Evolutionary conservation across 2,797 vertebrate species (phyloP).

Genomic region (Helarctos malayanus): DNA sequence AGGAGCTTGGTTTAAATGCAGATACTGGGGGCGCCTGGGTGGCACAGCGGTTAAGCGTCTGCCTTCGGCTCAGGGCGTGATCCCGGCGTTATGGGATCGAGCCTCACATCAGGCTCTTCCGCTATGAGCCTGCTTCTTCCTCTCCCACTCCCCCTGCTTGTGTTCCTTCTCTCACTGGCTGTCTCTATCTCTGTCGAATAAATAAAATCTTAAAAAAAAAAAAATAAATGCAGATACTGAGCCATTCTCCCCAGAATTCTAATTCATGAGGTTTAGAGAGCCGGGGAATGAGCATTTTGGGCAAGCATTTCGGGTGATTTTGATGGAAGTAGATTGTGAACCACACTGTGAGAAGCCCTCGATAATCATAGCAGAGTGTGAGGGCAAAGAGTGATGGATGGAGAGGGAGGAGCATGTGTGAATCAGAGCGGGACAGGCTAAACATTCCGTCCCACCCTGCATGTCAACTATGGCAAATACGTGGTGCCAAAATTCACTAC

Average conservation of each 20-base stretch:
- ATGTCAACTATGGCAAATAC: neutral
- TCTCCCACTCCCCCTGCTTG: no score
- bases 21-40: neutral
- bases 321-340: neutral
- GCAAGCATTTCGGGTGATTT: neutral
- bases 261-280: neutral
- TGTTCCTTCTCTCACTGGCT: no score
- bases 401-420: neutral
- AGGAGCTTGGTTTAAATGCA: neutral
- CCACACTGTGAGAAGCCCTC: neutral
- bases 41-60: no score
- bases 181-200: no score
- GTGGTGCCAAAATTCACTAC: neutral
- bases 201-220: no score
- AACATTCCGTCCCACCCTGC: neutral
- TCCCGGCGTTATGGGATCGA: no score
- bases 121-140: no score
- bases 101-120: no score
- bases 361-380: neutral
- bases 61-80: no score
- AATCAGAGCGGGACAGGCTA: neutral
- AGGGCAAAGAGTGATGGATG: neutral
- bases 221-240: no score
- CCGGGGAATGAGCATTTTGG: neutral
- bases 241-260: neutral